Evolutionary conservation across 2,888 invertebrate genomes (phyloP).

Genomic region (Lasioglossum villosulum): DNA sequence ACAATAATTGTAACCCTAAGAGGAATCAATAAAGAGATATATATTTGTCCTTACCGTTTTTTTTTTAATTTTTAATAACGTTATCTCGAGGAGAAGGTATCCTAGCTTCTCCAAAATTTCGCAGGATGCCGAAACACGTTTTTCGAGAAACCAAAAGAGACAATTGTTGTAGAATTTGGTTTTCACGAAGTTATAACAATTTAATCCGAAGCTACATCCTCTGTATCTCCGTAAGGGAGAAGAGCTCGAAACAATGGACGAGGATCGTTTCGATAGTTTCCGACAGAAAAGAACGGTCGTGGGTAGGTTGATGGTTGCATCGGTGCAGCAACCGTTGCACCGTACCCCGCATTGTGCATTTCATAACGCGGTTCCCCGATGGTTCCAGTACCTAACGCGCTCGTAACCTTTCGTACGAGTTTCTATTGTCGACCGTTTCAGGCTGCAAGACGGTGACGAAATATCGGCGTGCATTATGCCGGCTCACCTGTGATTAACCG

Average conservation of each 20-base stretch:
- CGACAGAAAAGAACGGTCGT: constrained; percentile 30
- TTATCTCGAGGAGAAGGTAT: no score
- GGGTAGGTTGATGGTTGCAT: constrained; percentile 35
- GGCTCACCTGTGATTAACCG: constrained; percentile 70
- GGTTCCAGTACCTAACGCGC: constrained; percentile 43
- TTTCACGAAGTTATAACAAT: neutral
- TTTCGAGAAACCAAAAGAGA: no score
- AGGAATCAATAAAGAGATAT: no score
- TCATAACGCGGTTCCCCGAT: constrained; percentile 74
- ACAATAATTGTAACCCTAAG: no score
- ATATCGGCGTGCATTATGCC: constrained; percentile 69
- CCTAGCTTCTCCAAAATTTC: no score
- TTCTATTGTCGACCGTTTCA: constrained; percentile 80
- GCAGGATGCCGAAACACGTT: no score
- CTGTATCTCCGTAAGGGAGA: constrained; percentile 22
- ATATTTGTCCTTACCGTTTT: no score
- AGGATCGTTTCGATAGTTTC: constrained; percentile 31
- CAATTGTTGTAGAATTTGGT: neutral
- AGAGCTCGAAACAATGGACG: constrained; percentile 27
- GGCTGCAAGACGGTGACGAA: constrained; percentile 71
- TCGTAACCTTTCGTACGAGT: constrained; percentile 71
- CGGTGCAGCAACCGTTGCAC: neutral
- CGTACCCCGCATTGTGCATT: constrained; percentile 79
- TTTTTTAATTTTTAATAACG: no score
- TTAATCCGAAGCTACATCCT: neutral